phyloP scores from a whole-genome alignment of 2,113 vertebrate genomes.

The Corythaeola cristata region DNA sequence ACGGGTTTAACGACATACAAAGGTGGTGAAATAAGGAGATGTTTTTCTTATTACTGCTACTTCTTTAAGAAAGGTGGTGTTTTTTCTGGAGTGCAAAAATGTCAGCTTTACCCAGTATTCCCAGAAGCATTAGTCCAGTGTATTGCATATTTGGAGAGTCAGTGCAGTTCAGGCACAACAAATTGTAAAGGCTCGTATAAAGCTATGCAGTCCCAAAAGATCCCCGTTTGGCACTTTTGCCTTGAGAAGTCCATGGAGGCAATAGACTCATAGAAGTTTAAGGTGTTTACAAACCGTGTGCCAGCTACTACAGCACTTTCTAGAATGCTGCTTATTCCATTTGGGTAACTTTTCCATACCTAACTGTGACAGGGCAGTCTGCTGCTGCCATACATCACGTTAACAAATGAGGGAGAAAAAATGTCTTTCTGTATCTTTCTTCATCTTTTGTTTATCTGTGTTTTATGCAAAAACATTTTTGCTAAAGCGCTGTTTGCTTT shows the following conservation, averaged over 20 bases:
- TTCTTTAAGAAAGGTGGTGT: not conserved
- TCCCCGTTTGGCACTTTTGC: not conserved
- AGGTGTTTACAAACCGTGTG: slow-evolving; percentile 23
- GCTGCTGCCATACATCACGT: not conserved
- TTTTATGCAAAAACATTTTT: not conserved
- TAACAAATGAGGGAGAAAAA: not conserved
- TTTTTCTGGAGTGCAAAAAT: slow-evolving; percentile 30
- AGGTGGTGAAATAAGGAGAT: not conserved
- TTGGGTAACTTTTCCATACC: not conserved
- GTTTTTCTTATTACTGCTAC: not conserved
- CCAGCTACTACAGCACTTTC: not conserved
- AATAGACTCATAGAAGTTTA: slow-evolving; percentile 44
- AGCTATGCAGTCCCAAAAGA: not conserved
- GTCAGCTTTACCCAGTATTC: slow-evolving; percentile 32
- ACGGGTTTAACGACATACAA: not conserved
- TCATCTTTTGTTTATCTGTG: not conserved
- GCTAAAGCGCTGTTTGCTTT: not conserved
- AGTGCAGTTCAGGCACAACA: slow-evolving; percentile 39
- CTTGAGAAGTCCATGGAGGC: not conserved
- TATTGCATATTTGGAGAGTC: slow-evolving; percentile 24
- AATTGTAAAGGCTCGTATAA: slow-evolving; percentile 2
- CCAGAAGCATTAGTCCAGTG: not conserved
- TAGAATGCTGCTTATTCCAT: not conserved
- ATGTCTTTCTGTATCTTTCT: not conserved
- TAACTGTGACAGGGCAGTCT: not conserved